Evolutionary conservation across 2,797 vertebrate species (phyloP).

Genomic region (Sebastes goodei): DNA sequence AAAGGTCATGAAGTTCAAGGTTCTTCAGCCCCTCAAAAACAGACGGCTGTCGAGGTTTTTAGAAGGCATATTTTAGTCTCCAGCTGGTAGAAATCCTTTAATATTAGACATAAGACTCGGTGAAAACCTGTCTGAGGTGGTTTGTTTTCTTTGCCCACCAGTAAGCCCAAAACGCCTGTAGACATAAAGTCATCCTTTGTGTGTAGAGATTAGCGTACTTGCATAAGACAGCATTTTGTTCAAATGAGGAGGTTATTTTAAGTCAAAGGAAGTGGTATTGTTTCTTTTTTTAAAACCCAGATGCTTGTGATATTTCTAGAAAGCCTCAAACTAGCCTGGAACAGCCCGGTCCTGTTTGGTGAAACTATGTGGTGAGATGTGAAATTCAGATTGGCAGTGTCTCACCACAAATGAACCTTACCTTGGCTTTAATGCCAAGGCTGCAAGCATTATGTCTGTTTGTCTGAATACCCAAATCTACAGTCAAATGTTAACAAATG

Average conservation of each 20-base stretch:
- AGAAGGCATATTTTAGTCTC: conserved; percentile 16
- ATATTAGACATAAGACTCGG: conserved; percentile 35
- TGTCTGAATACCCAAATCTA: neutral
- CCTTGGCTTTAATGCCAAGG: neutral
- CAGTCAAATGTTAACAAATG: conserved; percentile 9
- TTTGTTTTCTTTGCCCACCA: conserved; percentile 50
- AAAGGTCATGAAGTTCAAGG: neutral
- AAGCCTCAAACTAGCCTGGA: conserved; percentile 17
- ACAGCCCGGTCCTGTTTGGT: conserved; percentile 3
- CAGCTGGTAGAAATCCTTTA: conserved; percentile 51
- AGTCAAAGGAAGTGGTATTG: conserved; percentile 16
- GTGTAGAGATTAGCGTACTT: conserved; percentile 36
- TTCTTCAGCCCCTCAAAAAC: conserved; percentile 32
- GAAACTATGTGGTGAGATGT: conserved; percentile 3
- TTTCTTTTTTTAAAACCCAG: conserved; percentile 25
- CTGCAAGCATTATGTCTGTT: conserved; percentile 6
- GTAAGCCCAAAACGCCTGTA: conserved; percentile 25
- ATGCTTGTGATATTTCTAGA: conserved; percentile 40
- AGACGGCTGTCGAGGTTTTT: conserved; percentile 15
- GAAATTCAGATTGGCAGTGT: conserved; percentile 2
- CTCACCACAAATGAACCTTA: conserved; percentile 35
- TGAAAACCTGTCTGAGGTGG: conserved; percentile 32
- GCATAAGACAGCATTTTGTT: conserved; percentile 27
- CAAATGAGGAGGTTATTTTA: conserved; percentile 23
- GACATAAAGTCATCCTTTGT: conserved; percentile 27